A percentile compares a stretch with the other conserved stretches of the same genome.
Conservation (phyloP, 2,888 invertebrate genomes). For the Coleophora deauratella region DNA sequence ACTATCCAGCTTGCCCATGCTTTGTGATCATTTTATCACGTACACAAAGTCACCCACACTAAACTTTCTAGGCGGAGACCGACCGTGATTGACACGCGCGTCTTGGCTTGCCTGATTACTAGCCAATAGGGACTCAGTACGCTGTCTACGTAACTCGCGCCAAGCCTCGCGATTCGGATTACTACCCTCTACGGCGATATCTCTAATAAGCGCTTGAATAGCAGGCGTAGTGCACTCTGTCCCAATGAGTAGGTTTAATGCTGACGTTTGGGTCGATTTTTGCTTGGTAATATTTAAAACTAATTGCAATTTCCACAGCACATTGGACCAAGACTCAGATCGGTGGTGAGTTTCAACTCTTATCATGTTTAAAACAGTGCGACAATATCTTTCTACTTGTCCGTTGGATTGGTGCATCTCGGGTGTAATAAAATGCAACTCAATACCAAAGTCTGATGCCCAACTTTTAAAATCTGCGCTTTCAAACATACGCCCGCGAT, state of each 20-base stretch:
- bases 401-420: constrained; percentile 20
- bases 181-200: constrained; percentile 8
- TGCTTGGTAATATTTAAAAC: constrained; percentile 15
- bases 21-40: constrained; percentile 12
- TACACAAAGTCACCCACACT: not conserved
- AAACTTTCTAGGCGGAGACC: not conserved
- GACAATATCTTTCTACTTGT: constrained; percentile 14
- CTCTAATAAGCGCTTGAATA: constrained; percentile 11
- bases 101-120: constrained; percentile 2
- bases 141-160: not conserved
- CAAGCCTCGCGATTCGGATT: not conserved
- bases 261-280: constrained; percentile 11
- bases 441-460: constrained; percentile 2
- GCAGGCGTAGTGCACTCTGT: constrained; percentile 12
- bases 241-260: constrained; percentile 15
- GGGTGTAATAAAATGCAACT: constrained; percentile 15
- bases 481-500: constrained; percentile 10
- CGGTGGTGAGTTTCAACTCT: not conserved
- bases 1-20: constrained; percentile 8
- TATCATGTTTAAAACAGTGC: constrained; percentile 17
- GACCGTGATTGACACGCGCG: not conserved
- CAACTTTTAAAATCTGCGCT: not conserved
- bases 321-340: not conserved
- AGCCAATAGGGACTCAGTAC: too few relatives aligned
- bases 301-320: too few relatives aligned